These are phyloP conservation scores for Argopecten irradians DNA, from an alignment of 1,140 invertebrate species.

Conservation along the genomic window DNA sequence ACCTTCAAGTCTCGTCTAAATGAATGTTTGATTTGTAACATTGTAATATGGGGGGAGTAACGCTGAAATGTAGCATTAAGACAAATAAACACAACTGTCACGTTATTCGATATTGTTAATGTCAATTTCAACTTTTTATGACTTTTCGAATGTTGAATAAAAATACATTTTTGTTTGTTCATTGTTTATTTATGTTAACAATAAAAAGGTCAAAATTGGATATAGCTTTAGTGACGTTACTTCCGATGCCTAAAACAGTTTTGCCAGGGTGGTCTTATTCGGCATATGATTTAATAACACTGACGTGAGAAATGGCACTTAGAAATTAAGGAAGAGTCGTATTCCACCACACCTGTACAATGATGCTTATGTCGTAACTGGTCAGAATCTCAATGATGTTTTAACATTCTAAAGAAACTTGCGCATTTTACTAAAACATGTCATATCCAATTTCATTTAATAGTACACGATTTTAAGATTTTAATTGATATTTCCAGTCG, in stretches of 20 bases:
- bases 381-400: neutral
- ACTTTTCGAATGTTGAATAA: no score
- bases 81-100: no score
- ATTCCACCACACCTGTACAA: neutral
- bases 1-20: no score
- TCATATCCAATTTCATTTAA: neutral
- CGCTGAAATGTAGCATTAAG: no score
- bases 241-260: neutral
- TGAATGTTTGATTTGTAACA: no score
- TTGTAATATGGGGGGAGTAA: no score
- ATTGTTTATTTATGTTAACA: no score
- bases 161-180: no score
- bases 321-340: neutral
- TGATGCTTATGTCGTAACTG: neutral
- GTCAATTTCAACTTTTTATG: no score
- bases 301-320: slow-evolving; percentile 9
- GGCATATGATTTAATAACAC: neutral
- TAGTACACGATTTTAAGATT: neutral
- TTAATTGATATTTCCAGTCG: neutral
- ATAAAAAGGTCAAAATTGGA: no score
- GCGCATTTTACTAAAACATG: neutral
- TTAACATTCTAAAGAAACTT: neutral
- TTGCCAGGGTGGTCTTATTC: neutral
- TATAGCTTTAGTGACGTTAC: no score
- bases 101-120: no score